Percentiles rank a stretch among this genome's conserved stretches.
Evolutionary conservation across 2,888 invertebrate genomes (phyloP).

Genomic region (Lasius platythorax): DNA sequence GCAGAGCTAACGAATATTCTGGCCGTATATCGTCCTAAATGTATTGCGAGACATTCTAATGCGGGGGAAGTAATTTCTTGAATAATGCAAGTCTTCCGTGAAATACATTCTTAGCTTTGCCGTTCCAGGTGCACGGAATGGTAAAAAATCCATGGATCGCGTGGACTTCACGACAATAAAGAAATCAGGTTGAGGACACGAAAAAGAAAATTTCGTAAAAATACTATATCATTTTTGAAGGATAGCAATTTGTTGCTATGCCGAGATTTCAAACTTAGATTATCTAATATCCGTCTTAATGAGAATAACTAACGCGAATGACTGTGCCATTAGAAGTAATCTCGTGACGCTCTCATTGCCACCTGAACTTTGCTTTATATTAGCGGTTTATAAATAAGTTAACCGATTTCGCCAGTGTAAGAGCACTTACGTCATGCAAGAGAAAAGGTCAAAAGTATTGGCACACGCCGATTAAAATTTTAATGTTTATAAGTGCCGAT

Average conservation of each 20-base stretch:
- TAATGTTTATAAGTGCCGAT: slow-evolving; percentile 20
- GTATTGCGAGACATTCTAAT: slow-evolving; percentile 48
- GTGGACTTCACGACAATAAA: slow-evolving; percentile 41
- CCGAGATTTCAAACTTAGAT: slow-evolving; percentile 18
- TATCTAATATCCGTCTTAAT: slow-evolving; percentile 1
- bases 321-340: slow-evolving; percentile 30
- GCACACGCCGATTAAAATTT: slow-evolving; percentile 33
- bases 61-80: slow-evolving; percentile 41
- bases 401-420: slow-evolving; percentile 33
- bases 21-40: slow-evolving; percentile 41
- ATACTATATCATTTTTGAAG: slow-evolving; percentile 12
- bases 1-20: slow-evolving; percentile 28
- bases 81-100: slow-evolving; percentile 50
- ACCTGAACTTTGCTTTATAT: slow-evolving; percentile 54
- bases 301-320: slow-evolving; percentile 15
- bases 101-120: slow-evolving; percentile 45
- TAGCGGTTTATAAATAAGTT: slow-evolving; percentile 57
- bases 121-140: slow-evolving; percentile 48
- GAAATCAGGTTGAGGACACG: slow-evolving; percentile 26
- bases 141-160: slow-evolving; percentile 25
- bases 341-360: slow-evolving; percentile 35
- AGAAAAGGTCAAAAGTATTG: slow-evolving; percentile 56
- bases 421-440: slow-evolving; percentile 35
- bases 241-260: slow-evolving; percentile 20
- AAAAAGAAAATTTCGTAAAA: slow-evolving; percentile 22